phyloP scores from a whole-genome alignment of 2,113 vertebrate species.

The Cricetomys ansorgei region DNA sequence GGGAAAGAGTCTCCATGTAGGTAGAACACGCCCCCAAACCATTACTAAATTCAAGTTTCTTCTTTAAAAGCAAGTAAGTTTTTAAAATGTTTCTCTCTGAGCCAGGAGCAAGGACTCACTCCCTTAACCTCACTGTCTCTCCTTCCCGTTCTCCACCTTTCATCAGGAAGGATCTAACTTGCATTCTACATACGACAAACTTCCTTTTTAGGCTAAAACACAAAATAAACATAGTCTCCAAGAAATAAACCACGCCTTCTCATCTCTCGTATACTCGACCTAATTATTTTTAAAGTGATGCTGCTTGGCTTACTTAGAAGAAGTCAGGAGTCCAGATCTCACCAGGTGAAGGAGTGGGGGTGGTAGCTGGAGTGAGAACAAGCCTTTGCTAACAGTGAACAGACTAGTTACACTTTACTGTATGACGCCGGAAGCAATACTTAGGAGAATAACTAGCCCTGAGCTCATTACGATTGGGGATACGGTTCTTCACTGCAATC shows the following conservation, averaged over 20 bases:
- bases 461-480: neutral
- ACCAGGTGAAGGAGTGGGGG: neutral
- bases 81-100: neutral
- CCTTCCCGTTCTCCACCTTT: neutral
- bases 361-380: neutral
- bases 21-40: neutral
- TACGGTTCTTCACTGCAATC: too few species aligned
- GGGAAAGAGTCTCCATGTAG: neutral
- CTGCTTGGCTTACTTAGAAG: neutral
- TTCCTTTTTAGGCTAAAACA: conserved; percentile 65
- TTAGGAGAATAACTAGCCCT: neutral
- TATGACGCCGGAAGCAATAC: neutral
- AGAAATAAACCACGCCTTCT: conserved; percentile 8
- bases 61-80: neutral
- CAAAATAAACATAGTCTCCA: neutral
- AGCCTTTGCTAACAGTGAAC: neutral
- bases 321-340: neutral
- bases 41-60: conserved; percentile 55
- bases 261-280: neutral
- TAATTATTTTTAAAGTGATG: neutral
- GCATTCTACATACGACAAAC: conserved; percentile 1
- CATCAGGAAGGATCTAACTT: neutral
- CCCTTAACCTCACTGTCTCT: neutral
- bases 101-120: neutral
- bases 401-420: neutral